Evolutionary conservation across 2,113 vertebrate species (phyloP), one percentile per base, ranked within the genome.

Genomic region (Athene cunicularia): DNA sequence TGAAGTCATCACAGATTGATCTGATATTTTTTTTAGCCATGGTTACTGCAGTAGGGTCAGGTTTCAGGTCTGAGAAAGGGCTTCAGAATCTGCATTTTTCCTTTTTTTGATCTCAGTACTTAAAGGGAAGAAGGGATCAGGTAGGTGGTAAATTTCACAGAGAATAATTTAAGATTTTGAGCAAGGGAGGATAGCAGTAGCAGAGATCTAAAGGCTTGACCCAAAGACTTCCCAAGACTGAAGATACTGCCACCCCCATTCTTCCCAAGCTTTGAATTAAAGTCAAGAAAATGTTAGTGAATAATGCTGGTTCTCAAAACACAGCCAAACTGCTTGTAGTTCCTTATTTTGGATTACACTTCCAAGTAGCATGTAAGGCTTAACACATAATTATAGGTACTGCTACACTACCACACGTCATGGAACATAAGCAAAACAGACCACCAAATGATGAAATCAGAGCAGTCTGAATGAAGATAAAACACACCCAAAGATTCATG

Each of bases 1-100:
- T 87, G 67, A 97, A 96, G 79, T 88, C 19, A 88, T 58, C 64
- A 49, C 45, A 79, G 87, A 64, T 67, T 52, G 55, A 94, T 39
- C 45, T 79, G 67, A 88, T 55, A 70, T 32, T 71, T 82, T 86
- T 77, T 88, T 72, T 16, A 91, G 47, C n/a, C 47, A 33, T 17
- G 32, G 49, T 59, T 95, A 59, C 14, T 82, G 53, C 66, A 82
- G 52, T 12, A 58, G 32, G n/a, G 24, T 83, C 75, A 80, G 56
- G 30, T 71, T 93, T 88, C 88, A 68, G 37, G 47, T 80, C 84
- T 39, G n/a, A 86, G 68, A 92, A 63, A 12, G 19, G 27, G 16
- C 39, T 92, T 74, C 72, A 83, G 39, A 86, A 90, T 49, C 63
- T 67, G 18, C 53, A 39, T 3, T 84, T 73, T 32, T 72, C 39